Evolutionary conservation across 2,113 vertebrate genomes (phyloP).

Genomic region (Onychostruthus taczanowskii): DNA sequence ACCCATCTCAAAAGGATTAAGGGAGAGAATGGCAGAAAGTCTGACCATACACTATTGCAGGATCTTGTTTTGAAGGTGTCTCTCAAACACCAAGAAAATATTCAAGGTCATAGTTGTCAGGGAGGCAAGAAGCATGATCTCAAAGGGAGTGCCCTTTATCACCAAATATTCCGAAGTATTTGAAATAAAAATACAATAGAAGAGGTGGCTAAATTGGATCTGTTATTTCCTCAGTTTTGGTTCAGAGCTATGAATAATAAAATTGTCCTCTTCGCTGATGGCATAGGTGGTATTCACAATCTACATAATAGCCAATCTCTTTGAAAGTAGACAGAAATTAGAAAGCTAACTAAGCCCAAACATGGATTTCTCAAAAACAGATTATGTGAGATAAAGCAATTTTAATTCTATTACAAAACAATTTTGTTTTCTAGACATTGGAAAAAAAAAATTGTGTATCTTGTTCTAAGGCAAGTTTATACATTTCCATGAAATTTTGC

Average conservation of each 20-base stretch:
- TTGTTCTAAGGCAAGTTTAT: background rate
- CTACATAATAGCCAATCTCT: background rate
- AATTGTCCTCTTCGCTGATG: background rate
- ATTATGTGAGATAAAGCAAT: background rate
- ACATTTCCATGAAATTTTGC: background rate
- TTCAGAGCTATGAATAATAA: background rate
- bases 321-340: background rate
- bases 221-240: background rate
- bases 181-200: background rate
- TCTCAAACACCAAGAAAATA: background rate
- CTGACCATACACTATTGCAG: background rate
- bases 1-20: background rate
- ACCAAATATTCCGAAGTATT: background rate
- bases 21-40: background rate
- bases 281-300: background rate
- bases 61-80: background rate
- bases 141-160: background rate
- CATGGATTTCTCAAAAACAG: background rate
- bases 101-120: background rate
- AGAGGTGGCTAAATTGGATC: background rate
- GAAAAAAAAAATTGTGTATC: background rate
- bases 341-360: background rate
- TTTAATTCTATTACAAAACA: background rate
- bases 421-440: background rate
- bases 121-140: background rate